Percentiles rank a stretch among this genome's conserved stretches.
Conservation (phyloP, 2,888 invertebrate species). For the Neuroscelio doddi region DNA sequence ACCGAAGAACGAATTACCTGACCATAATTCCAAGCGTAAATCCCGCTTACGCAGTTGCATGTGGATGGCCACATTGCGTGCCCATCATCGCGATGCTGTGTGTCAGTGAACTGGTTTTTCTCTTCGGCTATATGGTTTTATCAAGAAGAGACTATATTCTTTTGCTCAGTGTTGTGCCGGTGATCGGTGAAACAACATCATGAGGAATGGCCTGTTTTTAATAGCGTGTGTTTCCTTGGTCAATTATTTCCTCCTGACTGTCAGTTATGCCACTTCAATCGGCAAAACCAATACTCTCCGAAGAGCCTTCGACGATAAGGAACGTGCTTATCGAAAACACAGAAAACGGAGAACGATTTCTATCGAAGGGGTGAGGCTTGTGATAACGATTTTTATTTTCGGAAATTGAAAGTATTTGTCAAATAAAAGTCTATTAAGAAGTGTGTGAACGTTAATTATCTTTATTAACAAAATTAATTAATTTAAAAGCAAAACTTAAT, state of each 20-base stretch:
- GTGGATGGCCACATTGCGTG: constrained; percentile 23
- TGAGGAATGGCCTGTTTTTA: constrained; percentile 41
- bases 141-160: constrained; percentile 15
- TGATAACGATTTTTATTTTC: not conserved
- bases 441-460: too few species aligned
- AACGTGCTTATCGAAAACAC: not conserved
- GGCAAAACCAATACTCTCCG: not conserved
- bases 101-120: constrained; percentile 39
- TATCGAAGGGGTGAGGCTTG: not conserved
- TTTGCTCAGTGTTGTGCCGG: constrained; percentile 44
- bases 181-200: constrained; percentile 48
- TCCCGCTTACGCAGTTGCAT: constrained; percentile 2
- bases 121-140: constrained; percentile 22
- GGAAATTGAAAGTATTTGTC: too few species aligned
- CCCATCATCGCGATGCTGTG: constrained; percentile 19
- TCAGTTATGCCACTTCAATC: not conserved
- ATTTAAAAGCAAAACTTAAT: too few species aligned
- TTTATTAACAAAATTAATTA: too few species aligned
- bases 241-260: not conserved
- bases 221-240: constrained; percentile 7
- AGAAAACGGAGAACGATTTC: not conserved
- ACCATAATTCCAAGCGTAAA: constrained; percentile 9
- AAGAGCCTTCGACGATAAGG: not conserved
- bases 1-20: not conserved
- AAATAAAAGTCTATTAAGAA: not conserved